Conservation (phyloP, 2,888 invertebrate genomes). For the Cenopis cana region DNA sequence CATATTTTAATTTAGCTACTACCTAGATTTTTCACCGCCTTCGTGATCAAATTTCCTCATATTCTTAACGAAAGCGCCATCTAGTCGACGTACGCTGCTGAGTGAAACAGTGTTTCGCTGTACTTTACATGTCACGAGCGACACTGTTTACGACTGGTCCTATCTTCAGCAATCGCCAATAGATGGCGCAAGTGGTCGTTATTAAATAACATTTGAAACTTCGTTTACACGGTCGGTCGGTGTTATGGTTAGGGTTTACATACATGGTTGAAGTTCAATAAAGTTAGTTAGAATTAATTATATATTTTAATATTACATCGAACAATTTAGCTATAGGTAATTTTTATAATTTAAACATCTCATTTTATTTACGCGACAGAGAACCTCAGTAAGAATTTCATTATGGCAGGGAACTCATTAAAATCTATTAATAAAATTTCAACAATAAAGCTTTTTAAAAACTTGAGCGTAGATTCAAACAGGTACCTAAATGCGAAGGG, state of each 20-base stretch:
- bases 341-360: conserved; percentile 71
- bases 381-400: conserved; percentile 66
- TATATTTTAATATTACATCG: conserved; percentile 72
- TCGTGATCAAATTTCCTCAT: background rate
- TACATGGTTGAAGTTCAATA: conserved; percentile 12
- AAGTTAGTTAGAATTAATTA: conserved; percentile 43
- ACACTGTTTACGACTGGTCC: too few species aligned
- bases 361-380: conserved; percentile 62
- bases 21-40: background rate
- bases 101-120: background rate
- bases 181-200: conserved; percentile 32
- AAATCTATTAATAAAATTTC: conserved; percentile 77
- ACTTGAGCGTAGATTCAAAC: conserved; percentile 81
- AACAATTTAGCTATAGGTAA: conserved; percentile 73
- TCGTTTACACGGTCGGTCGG: background rate
- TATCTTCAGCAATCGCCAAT: background rate
- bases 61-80: conserved; percentile 20
- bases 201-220: background rate
- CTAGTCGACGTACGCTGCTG: background rate
- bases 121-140: background rate
- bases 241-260: background rate
- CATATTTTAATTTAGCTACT: background rate
- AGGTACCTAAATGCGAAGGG: conserved; percentile 76
- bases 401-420: conserved; percentile 78
- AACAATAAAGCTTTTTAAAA: conserved; percentile 82